Conservation (phyloP, 2,113 vertebrate genomes). For the Salminus brasiliensis region DNA sequence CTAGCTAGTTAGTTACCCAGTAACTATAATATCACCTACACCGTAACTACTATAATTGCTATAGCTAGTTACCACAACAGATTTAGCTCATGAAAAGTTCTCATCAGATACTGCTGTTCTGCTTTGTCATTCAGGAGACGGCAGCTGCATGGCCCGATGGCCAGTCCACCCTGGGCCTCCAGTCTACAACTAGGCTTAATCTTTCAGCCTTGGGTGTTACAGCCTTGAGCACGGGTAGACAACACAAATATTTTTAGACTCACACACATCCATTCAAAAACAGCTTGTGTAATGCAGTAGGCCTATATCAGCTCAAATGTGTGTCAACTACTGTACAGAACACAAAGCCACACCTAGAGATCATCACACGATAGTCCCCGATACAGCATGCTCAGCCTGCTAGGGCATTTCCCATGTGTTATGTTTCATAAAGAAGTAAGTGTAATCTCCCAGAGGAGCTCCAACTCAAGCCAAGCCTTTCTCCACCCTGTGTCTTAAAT, state of each 20-base stretch:
- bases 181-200: neutral
- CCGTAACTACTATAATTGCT: too few relatives aligned
- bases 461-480: slow-evolving; percentile 23
- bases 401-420: slow-evolving; percentile 30
- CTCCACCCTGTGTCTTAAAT: slow-evolving; percentile 39
- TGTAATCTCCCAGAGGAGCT: slow-evolving; percentile 27
- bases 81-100: too few relatives aligned
- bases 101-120: too few relatives aligned
- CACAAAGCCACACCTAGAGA: slow-evolving; percentile 35
- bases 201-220: neutral
- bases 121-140: too few relatives aligned
- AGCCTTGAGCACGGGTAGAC: neutral
- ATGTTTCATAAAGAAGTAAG: slow-evolving; percentile 12
- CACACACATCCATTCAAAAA: neutral
- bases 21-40: too few relatives aligned
- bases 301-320: neutral
- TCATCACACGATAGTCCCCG: slow-evolving; percentile 28
- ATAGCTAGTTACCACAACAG: too few relatives aligned
- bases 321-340: slow-evolving; percentile 8
- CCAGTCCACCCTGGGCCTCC: too few relatives aligned
- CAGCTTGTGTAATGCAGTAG: neutral
- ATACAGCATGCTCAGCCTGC: slow-evolving; percentile 17
- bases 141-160: too few relatives aligned
- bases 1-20: too few relatives aligned
- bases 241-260: neutral